Evolutionary conservation across 2,888 invertebrate genomes (phyloP).

Genomic region (Allygus modestus): DNA sequence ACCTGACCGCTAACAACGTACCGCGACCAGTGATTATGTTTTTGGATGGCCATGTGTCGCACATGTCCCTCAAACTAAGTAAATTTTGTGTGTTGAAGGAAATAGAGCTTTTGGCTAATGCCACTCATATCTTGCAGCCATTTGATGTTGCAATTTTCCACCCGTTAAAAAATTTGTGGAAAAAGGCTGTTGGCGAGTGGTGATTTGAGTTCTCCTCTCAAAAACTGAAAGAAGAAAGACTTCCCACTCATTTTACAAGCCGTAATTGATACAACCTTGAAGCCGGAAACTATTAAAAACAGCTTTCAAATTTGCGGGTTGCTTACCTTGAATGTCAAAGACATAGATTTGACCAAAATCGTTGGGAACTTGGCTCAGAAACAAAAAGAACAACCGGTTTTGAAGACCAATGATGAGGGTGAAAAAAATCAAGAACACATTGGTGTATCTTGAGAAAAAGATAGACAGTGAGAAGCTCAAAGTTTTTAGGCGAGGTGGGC

Average conservation of each 20-base stretch:
- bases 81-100: slow-evolving; percentile 57
- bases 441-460: slow-evolving; percentile 7
- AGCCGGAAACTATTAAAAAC: background rate
- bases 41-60: slow-evolving; percentile 74
- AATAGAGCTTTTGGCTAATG: slow-evolving; percentile 59
- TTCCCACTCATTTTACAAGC: background rate
- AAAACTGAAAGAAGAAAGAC: background rate
- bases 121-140: slow-evolving; percentile 65
- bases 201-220: background rate
- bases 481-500: slow-evolving; percentile 1
- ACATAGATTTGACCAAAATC: background rate
- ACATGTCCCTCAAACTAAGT: slow-evolving; percentile 66
- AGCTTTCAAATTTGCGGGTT: slow-evolving; percentile 16
- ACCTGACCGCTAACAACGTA: slow-evolving; percentile 71
- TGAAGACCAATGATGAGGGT: too few species aligned
- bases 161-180: slow-evolving; percentile 62
- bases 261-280: background rate
- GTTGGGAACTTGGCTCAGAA: background rate
- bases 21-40: slow-evolving; percentile 73
- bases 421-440: background rate
- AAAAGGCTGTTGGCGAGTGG: slow-evolving; percentile 55
- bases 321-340: background rate
- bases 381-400: background rate
- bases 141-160: too few species aligned
- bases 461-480: background rate